Base-by-base conservation (phyloP, 2,113 vertebrate genomes). In the Gavialis gangeticus region DNA sequence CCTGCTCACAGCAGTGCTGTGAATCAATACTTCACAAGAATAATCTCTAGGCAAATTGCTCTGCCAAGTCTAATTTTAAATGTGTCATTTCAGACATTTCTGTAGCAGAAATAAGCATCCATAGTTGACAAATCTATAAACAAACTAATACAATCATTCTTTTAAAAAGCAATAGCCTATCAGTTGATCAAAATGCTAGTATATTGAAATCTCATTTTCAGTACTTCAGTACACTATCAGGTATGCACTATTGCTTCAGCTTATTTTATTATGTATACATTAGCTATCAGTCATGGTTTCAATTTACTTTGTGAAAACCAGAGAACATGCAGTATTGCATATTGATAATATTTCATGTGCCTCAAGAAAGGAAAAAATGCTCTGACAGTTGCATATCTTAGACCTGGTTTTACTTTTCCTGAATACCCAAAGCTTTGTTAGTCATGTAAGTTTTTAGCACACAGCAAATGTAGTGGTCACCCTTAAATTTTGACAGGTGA, bases 1-100 rank as follows among this genome's bases (percentile, higher is more conserved):
- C 97, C 97, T 92, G 94, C 95, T 97, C 97, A 97, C 96, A 98
- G 98, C 98, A 98, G 97, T 98, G 98, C 98, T 98, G 97, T 96
- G 95, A 97, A 97, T 97, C 97, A 97, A 97, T 97, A 97, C 91
- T 94, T 97, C 94, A 93, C 95, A 96, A 96, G 93, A 97, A 96
- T 95, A 96, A 97, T 96, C 96, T 94, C 90, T 73, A 94, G 80
- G 87, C 94, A 97, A 97, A 97, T 54, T 93, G 87, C 67, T 95
- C 94, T 97, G 96, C 92, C 97, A 95, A 95, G 84, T 96, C 96
- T 97, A 97, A 97, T 96, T 97, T 97, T 97, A 96, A 96, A 92
- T 64, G 80, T 97, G 90, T 95, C 92, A 96, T 94, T 96, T 97
- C 81, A 93, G 95, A 94, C 84, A 95, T 95, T 94, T 95, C 79